phyloP scores from a whole-genome alignment of 2,797 vertebrate genomes.

The Florisuga fusca region DNA sequence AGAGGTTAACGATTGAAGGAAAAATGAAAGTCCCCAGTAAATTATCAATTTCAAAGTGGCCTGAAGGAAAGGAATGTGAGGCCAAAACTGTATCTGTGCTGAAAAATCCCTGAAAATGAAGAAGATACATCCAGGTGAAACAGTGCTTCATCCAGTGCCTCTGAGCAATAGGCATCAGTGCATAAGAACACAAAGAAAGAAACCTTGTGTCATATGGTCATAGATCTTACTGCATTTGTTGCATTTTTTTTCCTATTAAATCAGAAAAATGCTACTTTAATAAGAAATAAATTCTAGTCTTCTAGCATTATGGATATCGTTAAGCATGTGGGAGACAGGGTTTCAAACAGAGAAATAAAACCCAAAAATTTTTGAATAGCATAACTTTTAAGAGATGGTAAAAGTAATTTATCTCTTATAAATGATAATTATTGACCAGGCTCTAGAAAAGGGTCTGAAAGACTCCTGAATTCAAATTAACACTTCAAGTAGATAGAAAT shows the following conservation, averaged over 20 bases:
- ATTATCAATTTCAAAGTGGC: not conserved
- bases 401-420: not conserved
- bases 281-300: not conserved
- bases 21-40: not conserved
- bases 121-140: not conserved
- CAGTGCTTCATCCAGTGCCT: not conserved
- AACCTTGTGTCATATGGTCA: not conserved
- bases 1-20: not conserved
- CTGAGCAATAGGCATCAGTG: not conserved
- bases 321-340: not conserved
- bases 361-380: not conserved
- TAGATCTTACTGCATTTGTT: not conserved
- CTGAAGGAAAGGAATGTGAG: not conserved
- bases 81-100: not conserved
- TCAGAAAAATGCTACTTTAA: not conserved
- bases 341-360: not conserved
- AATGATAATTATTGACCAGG: not conserved
- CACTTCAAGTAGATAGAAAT: not conserved
- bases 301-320: not conserved
- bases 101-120: not conserved
- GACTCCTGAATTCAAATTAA: not conserved
- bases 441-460: not conserved
- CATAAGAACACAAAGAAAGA: not conserved
- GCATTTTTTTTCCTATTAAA: not conserved
- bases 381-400: not conserved